A percentile compares a stretch with the other conserved stretches of the same genome.
Conservation (phyloP, 2,888 invertebrate genomes). For the Gandaritis pyraliata region DNA sequence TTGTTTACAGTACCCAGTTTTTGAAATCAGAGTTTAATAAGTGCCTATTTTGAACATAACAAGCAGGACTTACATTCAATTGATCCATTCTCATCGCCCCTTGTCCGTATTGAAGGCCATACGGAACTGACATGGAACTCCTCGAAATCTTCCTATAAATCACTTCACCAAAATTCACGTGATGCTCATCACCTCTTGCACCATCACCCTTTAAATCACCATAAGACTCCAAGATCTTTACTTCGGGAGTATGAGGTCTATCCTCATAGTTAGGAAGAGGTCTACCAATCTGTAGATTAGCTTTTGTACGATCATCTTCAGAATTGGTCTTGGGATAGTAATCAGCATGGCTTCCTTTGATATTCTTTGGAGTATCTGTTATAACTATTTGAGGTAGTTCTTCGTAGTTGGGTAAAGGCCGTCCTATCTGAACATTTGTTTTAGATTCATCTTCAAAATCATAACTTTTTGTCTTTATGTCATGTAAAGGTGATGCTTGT, state of each 20-base stretch:
- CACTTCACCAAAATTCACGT: conserved; percentile 41
- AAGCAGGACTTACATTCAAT: conserved; percentile 47
- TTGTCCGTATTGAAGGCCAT: conserved; percentile 81
- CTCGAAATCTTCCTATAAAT: conserved; percentile 71
- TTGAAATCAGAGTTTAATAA: too few species aligned
- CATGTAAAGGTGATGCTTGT: neutral
- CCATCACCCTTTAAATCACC: conserved; percentile 44
- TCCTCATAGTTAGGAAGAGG: conserved; percentile 18
- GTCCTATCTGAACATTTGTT: neutral
- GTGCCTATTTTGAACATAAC: neutral
- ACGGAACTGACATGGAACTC: conserved; percentile 87
- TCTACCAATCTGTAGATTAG: conserved; percentile 13
- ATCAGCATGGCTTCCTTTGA: neutral
- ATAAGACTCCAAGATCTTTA: conserved; percentile 57
- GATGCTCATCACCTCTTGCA: conserved; percentile 27
- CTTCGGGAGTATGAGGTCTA: conserved; percentile 66
- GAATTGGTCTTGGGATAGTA: conserved; percentile 6
- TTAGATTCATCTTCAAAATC: neutral
- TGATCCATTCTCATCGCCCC: conserved; percentile 33
- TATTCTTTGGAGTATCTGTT: neutral
- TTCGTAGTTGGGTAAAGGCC: conserved; percentile 3
- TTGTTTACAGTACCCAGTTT: too few species aligned
- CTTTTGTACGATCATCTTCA: conserved; percentile 4
- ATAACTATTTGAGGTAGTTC: neutral
- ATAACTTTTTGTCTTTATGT: neutral